Base-by-base conservation (phyloP, 2,113 vertebrate species). In the Cynocephalus volans region DNA sequence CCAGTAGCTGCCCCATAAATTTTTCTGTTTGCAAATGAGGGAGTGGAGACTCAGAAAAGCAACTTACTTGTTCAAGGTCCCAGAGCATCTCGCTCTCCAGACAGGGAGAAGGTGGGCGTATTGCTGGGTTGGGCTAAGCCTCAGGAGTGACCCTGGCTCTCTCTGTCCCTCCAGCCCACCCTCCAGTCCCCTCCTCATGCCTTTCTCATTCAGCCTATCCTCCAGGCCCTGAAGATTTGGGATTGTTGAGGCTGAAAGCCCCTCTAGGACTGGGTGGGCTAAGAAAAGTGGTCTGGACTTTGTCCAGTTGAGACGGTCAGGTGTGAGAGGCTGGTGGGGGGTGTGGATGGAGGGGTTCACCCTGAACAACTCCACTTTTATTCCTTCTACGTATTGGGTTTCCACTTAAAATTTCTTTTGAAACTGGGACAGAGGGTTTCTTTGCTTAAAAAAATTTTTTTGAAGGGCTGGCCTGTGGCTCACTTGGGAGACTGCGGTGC, bases 391-490 rank as follows among this genome's bases (percentile, higher is more conserved):
- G 5, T 45, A 45, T 5, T 86, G 75, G 56, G 3, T 54, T 95
- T 90, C 65, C 54, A 52, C 17, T 67, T 96, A 23, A 56, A 73
- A 36, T 77, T 82, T 76, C 92, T 48, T 41, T 62, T 58, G 75
- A 73, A 92, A 92, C 52, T 81, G 54, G 52, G 60, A 26, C 58
- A 81, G 89, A 91, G 33, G 84, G 26, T 88, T 94, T 96, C 72
- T 83, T 75, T 70, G 28, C 54, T 86, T 81, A 33, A 64, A 41
- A 41, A 41, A 41, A 19, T 28, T 54, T 58, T 77, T 41, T 41
- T 41, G 41, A 41, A 41, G 41, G 41, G 41, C 41, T 41, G 41
- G 41, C 41, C 41, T 4, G 4, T 41, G 41, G 41, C 41, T 41
- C 41, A 41, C 41, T 41, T 41, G 41, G 41, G 41, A 41, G 41